Base-by-base conservation (phyloP, 2,888 invertebrate species). In the Plemyria rubiginata region DNA sequence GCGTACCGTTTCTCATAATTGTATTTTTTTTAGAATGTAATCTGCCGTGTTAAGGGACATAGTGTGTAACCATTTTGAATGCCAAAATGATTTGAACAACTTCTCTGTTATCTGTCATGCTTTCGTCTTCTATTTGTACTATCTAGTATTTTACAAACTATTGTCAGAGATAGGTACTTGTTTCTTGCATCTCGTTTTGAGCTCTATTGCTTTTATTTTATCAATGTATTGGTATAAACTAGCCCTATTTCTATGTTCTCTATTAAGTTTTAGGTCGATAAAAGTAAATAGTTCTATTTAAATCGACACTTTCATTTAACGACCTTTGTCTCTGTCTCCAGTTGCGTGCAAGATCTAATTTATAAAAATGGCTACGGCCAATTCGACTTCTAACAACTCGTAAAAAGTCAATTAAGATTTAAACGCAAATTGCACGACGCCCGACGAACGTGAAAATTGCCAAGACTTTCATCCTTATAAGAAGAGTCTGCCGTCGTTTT, bases 351-450 rank as follows among this genome's bases (percentile, higher is more conserved):
- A 82, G 84, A 89, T 89, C 86, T 87, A 87, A 90, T 89, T 90
- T 85, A 87, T 73, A 82, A 85, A 86, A 88, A 84, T 83, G 78
- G 68, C 78, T 66, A 72, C 76, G 75, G 64, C 75, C 83, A 80
- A 85, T 87, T 84, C 83, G 69, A 79, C 78, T 85, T 86, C 88
- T 87, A 89, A 88, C 87, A 78, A 79, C 84, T 85, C 82, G 85
- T 87, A 88, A 87, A 86, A 87, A 85, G 81, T 88, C 85, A 89
- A 90, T 91, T 92, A 90, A 90, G 86, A 85, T 87, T 85, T 85
- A 85, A 80, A 86, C 78, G 79, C 82, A 81, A 80, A 80, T 79
- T 79, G 80, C 79, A 78, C 82, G 79, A 81, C 84, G 84, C 77
- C 82, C 53, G 50, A 62, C 48, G 56, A 56, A 54, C 61, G 58